Evolutionary conservation across 1,140 invertebrate genomes (phyloP).

Genomic region (Pinna nobilis): DNA sequence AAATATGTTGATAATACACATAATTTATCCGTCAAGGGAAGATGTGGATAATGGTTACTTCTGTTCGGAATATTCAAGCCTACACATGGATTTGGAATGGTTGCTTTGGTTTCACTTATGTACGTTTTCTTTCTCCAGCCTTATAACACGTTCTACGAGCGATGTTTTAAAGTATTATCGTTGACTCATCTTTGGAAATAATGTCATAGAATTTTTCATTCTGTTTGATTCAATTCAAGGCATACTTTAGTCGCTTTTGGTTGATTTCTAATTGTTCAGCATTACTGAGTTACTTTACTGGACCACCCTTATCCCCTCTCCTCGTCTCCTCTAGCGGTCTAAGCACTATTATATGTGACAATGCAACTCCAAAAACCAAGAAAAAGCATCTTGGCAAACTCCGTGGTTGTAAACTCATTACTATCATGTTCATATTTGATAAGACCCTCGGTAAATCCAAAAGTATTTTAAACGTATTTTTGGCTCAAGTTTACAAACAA

Average conservation of each 20-base stretch:
- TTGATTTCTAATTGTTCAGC: conserved; percentile 1
- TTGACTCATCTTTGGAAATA: conserved; percentile 15
- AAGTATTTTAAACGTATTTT: too few relatives aligned
- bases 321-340: too few relatives aligned
- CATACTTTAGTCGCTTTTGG: not conserved
- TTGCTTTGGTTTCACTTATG: not conserved
- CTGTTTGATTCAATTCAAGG: not conserved
- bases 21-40: conserved; percentile 9
- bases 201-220: conserved; percentile 18
- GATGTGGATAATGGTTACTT: conserved; percentile 7
- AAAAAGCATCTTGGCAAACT: conserved; percentile 1
- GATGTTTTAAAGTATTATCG: not conserved
- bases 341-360: not conserved
- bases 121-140: not conserved
- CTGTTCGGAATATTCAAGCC: conserved; percentile 22
- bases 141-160: too few relatives aligned
- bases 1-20: not conserved
- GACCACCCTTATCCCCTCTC: not conserved
- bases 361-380: not conserved
- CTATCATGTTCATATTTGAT: too few relatives aligned
- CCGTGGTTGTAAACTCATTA: not conserved
- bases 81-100: conserved; percentile 26
- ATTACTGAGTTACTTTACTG: not conserved
- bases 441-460: too few relatives aligned
- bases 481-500: too few relatives aligned